Base-by-base conservation (phyloP, 2,113 vertebrate genomes). In the Mungos mungo region DNA sequence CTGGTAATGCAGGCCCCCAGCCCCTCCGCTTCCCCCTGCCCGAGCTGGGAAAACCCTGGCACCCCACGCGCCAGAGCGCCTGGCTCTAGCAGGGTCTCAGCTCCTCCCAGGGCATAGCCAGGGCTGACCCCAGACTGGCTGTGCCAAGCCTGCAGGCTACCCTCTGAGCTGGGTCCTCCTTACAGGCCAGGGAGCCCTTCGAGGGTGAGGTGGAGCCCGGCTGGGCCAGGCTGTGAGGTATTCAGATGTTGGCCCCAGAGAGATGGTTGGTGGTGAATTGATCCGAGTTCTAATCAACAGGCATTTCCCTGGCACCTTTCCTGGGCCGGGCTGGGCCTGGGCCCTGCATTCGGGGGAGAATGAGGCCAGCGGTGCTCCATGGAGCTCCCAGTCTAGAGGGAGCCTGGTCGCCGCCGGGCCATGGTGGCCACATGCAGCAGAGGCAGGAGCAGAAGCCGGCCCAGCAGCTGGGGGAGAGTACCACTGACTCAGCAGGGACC, bases 401-500 rank as follows among this genome's bases (percentile, higher is more conserved):
- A 79, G 50, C n/a, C 10, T 1, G 9, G 57, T 5, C 45, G 3
- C 54, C 45, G 5, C 18, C 14, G 3, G 35, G 21, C 52, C 18
- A 2, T 25, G 1, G 19, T 13, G 63, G 2, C 71, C 72, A 14
- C 23, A 41, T 71, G 35, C 18, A 19, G 7, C 35, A 41, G 69
- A 77, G 21, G 25, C 7, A 52, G n/a, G 83, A 60, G 16, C 18
- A 8, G 9, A 25, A 27, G 25, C 35, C 1, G 4, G 90, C 57
- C 63, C 8, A 0, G 45, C 1, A 0, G 11, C 45, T n/a, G 14
- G 50, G 13, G 3, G 31, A 21, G 18, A 35, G 57, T 38, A 8
- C 82, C 21, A 9, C 12, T 0, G 0, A 5, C 23, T 63, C 1
- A 3, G 13, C 54, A 7, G 38, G 19, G 41, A 77, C n/a, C 47